Evolutionary conservation across 2,113 vertebrate genomes (phyloP), one percentile per base, ranked within the genome.

Genomic region (Potamarius usumacintae): DNA sequence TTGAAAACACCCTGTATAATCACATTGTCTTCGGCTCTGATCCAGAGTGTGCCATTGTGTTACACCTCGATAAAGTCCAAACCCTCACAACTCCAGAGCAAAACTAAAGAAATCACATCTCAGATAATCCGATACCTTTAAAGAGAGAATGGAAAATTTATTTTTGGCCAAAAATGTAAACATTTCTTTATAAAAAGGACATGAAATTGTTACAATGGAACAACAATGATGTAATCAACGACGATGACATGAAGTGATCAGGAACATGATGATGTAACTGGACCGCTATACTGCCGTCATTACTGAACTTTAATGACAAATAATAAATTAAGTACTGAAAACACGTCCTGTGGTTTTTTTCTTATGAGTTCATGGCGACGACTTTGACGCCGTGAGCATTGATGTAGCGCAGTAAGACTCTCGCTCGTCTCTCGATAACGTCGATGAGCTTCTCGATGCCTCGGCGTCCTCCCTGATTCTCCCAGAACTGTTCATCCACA

Each of bases 361-460:
- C 30, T 97, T 94, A 98, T 50, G 94, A 93, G 82, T 96, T 96
- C 97, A 98, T 98, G 2, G 96, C 86, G 25, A 96, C 42, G 69
- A 97, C 92, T 93, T 93, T 96, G 90, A 96, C 94, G 89, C 97
- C 98, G 17, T 98, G 97, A 2, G 97, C 97, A 22, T 96, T 97
- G 93, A 98, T 96, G 72, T 98, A 98, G 69, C 97, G 97, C 82
- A 99, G 94, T 85, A 99, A 95, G 90, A 99, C 96, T 87, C 94
- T 95, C 60, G 96, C 96, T 85, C 98, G 96, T 89, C 92, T 96
- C 92, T 99, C 97, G 42, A 99, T 91, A 0, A 99, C 97, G 62
- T 98, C 97, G 34, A 99, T 99, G 78, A 99, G 96, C 84, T 97
- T 98, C 92, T 99, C 98, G 83, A 99, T 97, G 90, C 97, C 98